These are phyloP conservation scores for Philopedon plagiatum DNA, from an alignment of 2,888 invertebrate species.

Conservation along the genomic window DNA sequence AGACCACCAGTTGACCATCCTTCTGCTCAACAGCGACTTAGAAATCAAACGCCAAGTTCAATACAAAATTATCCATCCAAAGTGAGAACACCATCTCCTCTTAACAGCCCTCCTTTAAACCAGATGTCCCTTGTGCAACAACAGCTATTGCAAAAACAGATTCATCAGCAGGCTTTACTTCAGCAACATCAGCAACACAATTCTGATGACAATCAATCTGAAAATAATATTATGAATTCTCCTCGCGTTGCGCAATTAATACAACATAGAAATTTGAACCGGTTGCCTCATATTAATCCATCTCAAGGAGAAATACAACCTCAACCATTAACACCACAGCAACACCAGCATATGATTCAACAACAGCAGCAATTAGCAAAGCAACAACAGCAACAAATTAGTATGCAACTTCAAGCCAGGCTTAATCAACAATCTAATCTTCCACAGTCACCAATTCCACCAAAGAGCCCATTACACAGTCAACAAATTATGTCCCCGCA, in stretches of 20 bases:
- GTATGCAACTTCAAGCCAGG: slow-evolving; percentile 69
- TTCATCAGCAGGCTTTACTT: slow-evolving; percentile 69
- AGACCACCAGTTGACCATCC: slow-evolving; percentile 61
- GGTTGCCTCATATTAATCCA: slow-evolving; percentile 69
- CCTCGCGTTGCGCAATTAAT: slow-evolving; percentile 64
- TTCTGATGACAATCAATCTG: slow-evolving; percentile 61
- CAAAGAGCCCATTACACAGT: slow-evolving; percentile 69
- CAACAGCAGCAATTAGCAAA: slow-evolving; percentile 60
- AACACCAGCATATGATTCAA: slow-evolving; percentile 66
- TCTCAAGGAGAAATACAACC: slow-evolving; percentile 59
- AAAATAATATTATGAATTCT: slow-evolving; percentile 69
- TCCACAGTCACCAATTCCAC: slow-evolving; percentile 73
- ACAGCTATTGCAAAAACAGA: slow-evolving; percentile 67
- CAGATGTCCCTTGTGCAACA: slow-evolving; percentile 61
- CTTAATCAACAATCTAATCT: slow-evolving; percentile 57
- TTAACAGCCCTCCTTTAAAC: slow-evolving; percentile 66
- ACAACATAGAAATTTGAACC: slow-evolving; percentile 64
- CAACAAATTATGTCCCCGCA: slow-evolving; percentile 68
- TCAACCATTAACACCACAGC: slow-evolving; percentile 64
- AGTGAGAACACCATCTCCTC: slow-evolving; percentile 65
- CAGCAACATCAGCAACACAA: slow-evolving; percentile 61
- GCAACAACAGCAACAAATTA: slow-evolving; percentile 60
- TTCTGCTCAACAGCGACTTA: slow-evolving; percentile 59
- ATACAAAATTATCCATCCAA: slow-evolving; percentile 65
- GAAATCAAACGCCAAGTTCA: slow-evolving; percentile 60